A percentile compares a stretch with the other conserved stretches of the same genome.
phyloP scores from a whole-genome alignment of 2,113 vertebrate genomes.

The Microtus montanus region DNA sequence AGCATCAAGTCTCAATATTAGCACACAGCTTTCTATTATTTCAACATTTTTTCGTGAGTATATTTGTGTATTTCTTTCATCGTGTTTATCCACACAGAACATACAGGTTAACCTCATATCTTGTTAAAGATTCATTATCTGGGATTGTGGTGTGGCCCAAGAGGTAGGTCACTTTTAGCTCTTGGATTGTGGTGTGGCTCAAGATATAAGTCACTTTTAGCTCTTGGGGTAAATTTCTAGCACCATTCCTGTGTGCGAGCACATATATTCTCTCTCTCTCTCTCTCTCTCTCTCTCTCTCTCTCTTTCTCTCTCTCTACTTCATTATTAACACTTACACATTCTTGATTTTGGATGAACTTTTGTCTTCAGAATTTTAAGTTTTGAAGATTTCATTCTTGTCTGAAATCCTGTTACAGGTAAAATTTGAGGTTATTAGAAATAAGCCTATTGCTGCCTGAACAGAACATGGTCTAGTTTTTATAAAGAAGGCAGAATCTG shows the following conservation, averaged over 20 bases:
- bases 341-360: background rate
- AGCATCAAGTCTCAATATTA: background rate
- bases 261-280: too few species aligned
- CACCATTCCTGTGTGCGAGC: background rate
- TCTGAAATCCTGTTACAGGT: background rate
- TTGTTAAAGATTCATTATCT: background rate
- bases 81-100: background rate
- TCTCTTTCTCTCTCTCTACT: too few species aligned
- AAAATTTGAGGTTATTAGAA: constrained; percentile 31
- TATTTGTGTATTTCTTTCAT: background rate
- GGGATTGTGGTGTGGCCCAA: background rate
- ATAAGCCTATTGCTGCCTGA: background rate
- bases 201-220: background rate
- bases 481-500: background rate
- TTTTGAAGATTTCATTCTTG: background rate
- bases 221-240: background rate
- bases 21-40: background rate
- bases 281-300: too few species aligned
- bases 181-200: background rate
- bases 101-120: background rate
- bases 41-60: background rate
- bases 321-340: background rate
- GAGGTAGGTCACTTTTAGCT: background rate
- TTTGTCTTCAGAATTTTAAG: constrained; percentile 24
- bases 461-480: background rate